Conservation (phyloP, 2,797 vertebrate species). For the Columba guinea region DNA sequence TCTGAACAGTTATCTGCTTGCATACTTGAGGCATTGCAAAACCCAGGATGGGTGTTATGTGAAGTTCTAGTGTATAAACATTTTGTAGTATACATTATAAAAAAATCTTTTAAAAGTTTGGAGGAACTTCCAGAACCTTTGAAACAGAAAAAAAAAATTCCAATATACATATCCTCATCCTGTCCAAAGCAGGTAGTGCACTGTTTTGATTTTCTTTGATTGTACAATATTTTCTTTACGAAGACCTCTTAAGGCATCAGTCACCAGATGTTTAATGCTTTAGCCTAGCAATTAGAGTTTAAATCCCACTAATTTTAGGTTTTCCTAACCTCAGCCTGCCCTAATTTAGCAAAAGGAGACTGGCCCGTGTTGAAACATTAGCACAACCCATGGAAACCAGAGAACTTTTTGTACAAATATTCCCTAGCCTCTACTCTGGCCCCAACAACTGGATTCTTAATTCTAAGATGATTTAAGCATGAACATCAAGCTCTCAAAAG, state of each 20-base stretch:
- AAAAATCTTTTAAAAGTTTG: not conserved
- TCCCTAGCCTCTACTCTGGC: not conserved
- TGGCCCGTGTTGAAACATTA: not conserved
- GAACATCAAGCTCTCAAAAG: not conserved
- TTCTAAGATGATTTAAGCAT: slow-evolving; percentile 18
- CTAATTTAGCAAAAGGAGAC: slow-evolving; percentile 22
- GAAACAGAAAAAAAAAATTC: not conserved
- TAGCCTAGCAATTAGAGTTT: slow-evolving; percentile 31
- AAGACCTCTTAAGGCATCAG: not conserved
- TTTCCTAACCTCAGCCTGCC: slow-evolving; percentile 45
- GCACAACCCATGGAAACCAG: slow-evolving; percentile 3
- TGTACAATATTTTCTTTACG: slow-evolving; percentile 14
- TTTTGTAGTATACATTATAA: not conserved
- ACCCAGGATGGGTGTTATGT: not conserved
- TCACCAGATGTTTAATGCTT: slow-evolving; percentile 5
- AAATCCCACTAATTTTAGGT: slow-evolving; percentile 65
- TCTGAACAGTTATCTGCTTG: not conserved
- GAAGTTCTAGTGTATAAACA: not conserved
- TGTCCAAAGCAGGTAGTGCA: not conserved
- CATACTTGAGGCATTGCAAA: not conserved
- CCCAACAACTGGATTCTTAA: not conserved
- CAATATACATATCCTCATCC: not conserved
- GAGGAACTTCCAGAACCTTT: not conserved
- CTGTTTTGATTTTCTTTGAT: not conserved
- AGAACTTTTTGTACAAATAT: slow-evolving; percentile 35